phyloP scores from a whole-genome alignment of 2,113 vertebrate species.

The Tragelaphus imberbis region DNA sequence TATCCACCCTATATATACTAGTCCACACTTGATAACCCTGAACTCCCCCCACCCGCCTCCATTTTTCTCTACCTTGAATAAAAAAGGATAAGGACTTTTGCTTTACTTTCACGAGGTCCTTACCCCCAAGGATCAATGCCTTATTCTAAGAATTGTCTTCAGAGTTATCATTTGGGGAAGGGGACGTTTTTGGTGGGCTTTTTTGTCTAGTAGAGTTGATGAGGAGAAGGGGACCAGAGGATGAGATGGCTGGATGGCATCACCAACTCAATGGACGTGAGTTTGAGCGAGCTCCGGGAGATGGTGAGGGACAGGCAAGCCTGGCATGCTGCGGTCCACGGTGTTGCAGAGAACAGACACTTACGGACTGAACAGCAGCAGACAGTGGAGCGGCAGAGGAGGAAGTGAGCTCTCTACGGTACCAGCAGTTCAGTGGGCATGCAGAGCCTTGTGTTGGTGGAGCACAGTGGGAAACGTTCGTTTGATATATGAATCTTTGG shows the following conservation, averaged over 20 bases:
- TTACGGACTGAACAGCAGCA: not conserved
- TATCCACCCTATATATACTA: too few species aligned
- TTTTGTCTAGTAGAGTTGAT: not conserved
- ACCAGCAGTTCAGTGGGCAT: accelerated
- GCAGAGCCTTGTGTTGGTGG: not conserved
- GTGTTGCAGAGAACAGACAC: not conserved
- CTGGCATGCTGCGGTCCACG: not conserved
- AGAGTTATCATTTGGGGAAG: not conserved
- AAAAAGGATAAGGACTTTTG: not conserved
- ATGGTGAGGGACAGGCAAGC: not conserved
- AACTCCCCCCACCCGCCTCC: too few species aligned
- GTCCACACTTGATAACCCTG: not conserved
- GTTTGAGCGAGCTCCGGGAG: not conserved
- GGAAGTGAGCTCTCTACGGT: accelerated
- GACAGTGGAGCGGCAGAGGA: accelerated
- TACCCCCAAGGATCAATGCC: not conserved
- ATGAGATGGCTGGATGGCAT: not conserved
- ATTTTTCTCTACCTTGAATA: not conserved
- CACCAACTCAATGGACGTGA: not conserved
- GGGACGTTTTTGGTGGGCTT: not conserved
- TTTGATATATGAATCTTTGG: not conserved
- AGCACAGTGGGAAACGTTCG: not conserved
- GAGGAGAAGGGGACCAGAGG: not conserved
- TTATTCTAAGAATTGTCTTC: not conserved
- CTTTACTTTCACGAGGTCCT: not conserved